phyloP scores from a whole-genome alignment of 2,113 vertebrate genomes.

The Neolamprologus kungweensis region DNA sequence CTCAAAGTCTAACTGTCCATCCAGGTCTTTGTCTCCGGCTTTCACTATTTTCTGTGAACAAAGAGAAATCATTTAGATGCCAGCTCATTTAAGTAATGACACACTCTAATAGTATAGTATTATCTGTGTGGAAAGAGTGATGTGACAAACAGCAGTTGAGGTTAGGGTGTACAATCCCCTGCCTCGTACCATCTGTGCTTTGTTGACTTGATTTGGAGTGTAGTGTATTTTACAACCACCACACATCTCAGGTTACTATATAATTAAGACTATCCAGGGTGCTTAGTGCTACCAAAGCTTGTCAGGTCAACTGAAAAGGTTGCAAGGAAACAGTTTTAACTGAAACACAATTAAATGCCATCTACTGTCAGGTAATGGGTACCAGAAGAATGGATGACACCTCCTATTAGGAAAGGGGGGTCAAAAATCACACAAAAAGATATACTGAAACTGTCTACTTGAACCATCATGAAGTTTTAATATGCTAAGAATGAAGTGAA shows the following conservation, averaged over 20 bases:
- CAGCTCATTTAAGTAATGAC: background rate
- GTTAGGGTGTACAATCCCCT: background rate
- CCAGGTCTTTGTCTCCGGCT: slow-evolving; percentile 90
- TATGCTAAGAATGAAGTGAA: background rate
- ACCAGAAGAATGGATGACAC: background rate
- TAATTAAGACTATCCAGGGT: background rate
- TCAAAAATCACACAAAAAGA: background rate
- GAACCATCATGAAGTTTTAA: background rate
- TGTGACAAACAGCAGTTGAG: background rate
- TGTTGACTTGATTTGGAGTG: slow-evolving; percentile 8
- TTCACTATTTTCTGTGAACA: slow-evolving; percentile 88
- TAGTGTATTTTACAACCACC: background rate
- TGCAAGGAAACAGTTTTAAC: background rate
- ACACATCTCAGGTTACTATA: background rate
- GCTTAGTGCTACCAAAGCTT: background rate
- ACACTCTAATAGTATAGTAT: background rate
- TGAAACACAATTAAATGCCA: background rate
- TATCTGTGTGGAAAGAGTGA: background rate
- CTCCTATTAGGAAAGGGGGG: fast-evolving
- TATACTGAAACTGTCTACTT: background rate
- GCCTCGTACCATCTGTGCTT: slow-evolving; percentile 5
- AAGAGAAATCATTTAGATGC: background rate
- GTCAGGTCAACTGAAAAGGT: background rate
- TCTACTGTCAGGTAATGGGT: background rate
- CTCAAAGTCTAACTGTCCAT: slow-evolving; percentile 93